Percentiles rank a stretch among this genome's conserved stretches.
These are phyloP conservation scores for Drosophila bifasciata DNA, from an alignment of 1,140 invertebrate genomes.

Conservation along the genomic window DNA sequence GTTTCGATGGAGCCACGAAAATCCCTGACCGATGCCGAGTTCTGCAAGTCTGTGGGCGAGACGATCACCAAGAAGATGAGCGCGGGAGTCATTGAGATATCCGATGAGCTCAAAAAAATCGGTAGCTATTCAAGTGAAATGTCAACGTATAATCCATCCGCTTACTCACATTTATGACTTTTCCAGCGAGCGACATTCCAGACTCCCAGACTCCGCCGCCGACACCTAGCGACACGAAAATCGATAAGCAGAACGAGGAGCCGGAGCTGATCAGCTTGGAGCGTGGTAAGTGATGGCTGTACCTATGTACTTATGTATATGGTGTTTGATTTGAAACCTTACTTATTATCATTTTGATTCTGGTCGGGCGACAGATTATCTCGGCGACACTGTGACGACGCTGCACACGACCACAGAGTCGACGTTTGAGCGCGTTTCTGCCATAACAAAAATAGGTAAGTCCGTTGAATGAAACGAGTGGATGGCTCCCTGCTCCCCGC, in stretches of 20 bases:
- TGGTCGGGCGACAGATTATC: constrained; percentile 48
- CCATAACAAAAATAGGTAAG: constrained; percentile 82
- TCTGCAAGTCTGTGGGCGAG: constrained; percentile 82
- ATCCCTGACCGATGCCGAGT: constrained; percentile 81
- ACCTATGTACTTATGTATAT: too few species aligned
- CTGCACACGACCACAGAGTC: constrained; percentile 79
- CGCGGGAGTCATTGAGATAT: constrained; percentile 78
- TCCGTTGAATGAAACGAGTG: constrained; percentile 46
- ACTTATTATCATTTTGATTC: not conserved
- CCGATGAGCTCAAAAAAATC: constrained; percentile 74
- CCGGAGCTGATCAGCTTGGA: constrained; percentile 52
- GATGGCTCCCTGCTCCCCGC: constrained; percentile 47
- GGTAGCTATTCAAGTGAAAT: constrained; percentile 34
- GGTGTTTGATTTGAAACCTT: too few species aligned
- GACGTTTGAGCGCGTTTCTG: constrained; percentile 76
- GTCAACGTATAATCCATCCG: not conserved
- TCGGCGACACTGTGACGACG: constrained; percentile 72
- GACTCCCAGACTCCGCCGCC: constrained; percentile 83
- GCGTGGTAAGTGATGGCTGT: constrained; percentile 34
- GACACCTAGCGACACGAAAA: constrained; percentile 78
- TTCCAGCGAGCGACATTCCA: constrained; percentile 77
- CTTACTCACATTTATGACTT: not conserved
- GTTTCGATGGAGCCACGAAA: constrained; percentile 73
- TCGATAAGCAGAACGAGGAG: constrained; percentile 66
- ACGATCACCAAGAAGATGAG: constrained; percentile 84